Evolutionary conservation across 2,888 invertebrate genomes (phyloP), one percentile per base, ranked within the genome.

Genomic region (Cristatella mucedo): DNA sequence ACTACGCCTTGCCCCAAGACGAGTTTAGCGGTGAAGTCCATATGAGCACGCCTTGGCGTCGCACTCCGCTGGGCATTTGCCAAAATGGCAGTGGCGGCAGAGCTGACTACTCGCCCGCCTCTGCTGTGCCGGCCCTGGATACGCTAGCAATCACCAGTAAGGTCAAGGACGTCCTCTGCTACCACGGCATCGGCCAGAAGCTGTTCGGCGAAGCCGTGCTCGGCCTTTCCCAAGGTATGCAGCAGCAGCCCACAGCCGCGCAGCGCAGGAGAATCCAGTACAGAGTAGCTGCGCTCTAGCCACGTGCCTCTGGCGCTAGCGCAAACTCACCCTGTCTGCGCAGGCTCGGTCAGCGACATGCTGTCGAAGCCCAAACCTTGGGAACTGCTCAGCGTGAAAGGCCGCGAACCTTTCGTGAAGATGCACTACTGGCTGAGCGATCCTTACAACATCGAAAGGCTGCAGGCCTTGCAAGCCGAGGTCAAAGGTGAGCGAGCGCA

Each of bases 361-460:
- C 73, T 97, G 5, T 89, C 91, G 45, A 93, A 93, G 65, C 95
- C 95, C 3, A 95, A 95, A 59, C 93, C 93, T 0, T 95, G 95
- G 93, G 89, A 89, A 62, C 89, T 93, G 89, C 74, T 95, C 40
- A 91, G 89, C 61, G 87, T 91, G 62, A 93, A 93, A 65, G 95
- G 95, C 0, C 74, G 93, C 21, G 95, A 95, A 51, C 66, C 66
- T 21, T 67, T 65, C 54, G 59, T 66, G 48, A 61, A 64, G 55
- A 66, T 67, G 67, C 91, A 93, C 61, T 67, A 91, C 46, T 95
- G 95, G 95, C 73, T 93, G 22, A 82, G 84, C 53, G 93, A 95
- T 61, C 80, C 87, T 7, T 82, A 86, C 64, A 93, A 91, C 64
- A 78, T 93, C 41, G 91, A 93, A 60, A 76, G 85, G 40, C 73